A percentile compares a stretch with the other conserved stretches of the same genome.
phyloP scores from a whole-genome alignment of 2,888 invertebrate genomes.

The Xestobium rufovillosum region DNA sequence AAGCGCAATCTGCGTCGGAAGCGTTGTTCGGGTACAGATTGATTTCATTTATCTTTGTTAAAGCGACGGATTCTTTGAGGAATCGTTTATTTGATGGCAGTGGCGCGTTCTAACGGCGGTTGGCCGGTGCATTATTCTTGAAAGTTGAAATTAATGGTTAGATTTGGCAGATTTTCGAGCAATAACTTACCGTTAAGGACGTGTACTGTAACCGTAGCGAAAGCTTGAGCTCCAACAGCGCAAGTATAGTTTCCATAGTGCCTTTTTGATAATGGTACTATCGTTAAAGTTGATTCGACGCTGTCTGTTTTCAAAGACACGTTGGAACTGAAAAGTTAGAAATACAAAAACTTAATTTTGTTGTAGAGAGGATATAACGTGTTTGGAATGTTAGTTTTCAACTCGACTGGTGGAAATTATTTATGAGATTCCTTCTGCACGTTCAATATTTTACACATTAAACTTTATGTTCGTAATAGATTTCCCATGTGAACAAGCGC shows the following conservation, averaged over 20 bases:
- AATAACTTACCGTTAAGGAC: constrained; percentile 52
- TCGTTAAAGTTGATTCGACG: constrained; percentile 46
- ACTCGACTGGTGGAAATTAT: too few species aligned
- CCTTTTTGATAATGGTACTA: constrained; percentile 48
- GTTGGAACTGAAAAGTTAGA: constrained; percentile 48
- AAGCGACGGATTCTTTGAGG: constrained; percentile 22
- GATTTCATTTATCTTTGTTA: constrained; percentile 28
- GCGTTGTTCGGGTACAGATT: background rate
- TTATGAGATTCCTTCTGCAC: too few species aligned
- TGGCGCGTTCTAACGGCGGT: constrained; percentile 22
- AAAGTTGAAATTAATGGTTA: constrained; percentile 33
- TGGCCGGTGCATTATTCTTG: constrained; percentile 28
- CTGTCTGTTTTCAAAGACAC: constrained; percentile 38
- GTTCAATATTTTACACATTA: too few species aligned
- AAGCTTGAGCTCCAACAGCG: constrained; percentile 43
- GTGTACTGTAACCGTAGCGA: constrained; percentile 52
- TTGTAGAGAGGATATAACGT: too few species aligned
- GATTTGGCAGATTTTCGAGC: constrained; percentile 32
- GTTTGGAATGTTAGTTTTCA: too few species aligned
- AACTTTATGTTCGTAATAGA: too few species aligned
- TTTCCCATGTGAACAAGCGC: too few species aligned
- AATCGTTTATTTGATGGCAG: constrained; percentile 11
- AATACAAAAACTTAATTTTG: constrained; percentile 13
- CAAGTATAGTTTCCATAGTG: constrained; percentile 58
- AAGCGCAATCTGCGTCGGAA: constrained; percentile 1